These are phyloP conservation scores for Mormyrus hasselquistii DNA, from an alignment of 2,797 vertebrate genomes.

Conservation along the genomic window DNA sequence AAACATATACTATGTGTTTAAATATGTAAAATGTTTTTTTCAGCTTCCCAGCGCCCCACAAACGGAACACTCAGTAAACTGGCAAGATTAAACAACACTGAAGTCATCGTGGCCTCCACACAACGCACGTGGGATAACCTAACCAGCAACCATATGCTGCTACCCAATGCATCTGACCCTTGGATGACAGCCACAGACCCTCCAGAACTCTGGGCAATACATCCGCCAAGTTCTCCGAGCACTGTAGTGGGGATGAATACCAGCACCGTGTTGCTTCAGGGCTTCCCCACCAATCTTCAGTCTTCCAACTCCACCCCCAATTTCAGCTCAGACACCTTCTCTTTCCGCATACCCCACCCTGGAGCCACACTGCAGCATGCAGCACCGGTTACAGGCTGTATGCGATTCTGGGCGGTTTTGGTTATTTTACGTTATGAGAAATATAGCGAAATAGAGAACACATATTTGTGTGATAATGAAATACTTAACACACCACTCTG, in stretches of 20 bases:
- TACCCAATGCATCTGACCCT: neutral
- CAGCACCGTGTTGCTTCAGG: neutral
- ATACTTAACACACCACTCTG: neutral
- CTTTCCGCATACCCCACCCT: conserved; percentile 24
- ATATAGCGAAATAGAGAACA: neutral
- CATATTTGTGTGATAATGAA: neutral
- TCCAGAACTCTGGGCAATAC: neutral
- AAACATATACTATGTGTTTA: neutral
- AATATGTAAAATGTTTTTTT: neutral
- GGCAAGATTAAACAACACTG: neutral
- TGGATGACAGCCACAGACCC: neutral
- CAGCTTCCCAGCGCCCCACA: neutral
- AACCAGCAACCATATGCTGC: neutral
- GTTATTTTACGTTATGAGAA: neutral
- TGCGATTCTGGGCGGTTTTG: neutral
- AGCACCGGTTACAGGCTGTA: conserved; percentile 33
- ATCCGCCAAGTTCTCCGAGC: neutral
- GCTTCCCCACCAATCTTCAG: neutral
- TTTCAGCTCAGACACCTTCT: neutral
- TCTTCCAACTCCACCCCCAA: neutral
- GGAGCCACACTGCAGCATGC: neutral
- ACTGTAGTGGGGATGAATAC: neutral
- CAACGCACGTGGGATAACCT: neutral
- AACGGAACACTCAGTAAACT: neutral
- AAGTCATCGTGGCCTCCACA: neutral